Conservation (phyloP, 2,888 invertebrate genomes). For the Aleiodes testaceus region DNA sequence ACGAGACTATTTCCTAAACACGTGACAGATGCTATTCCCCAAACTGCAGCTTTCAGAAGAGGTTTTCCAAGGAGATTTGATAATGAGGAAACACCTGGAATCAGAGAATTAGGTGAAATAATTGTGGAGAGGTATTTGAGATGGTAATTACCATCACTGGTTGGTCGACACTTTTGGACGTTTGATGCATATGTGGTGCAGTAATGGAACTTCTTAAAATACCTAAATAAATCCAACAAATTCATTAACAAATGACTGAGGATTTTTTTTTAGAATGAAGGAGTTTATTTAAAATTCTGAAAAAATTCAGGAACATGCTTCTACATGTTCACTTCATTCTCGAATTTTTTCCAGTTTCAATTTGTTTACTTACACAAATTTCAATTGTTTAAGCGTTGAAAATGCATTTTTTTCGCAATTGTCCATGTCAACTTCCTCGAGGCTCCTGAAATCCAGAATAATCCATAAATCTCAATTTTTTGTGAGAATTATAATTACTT, state of each 20-base stretch:
- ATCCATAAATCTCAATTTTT: too few relatives aligned
- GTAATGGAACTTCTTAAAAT: conserved; percentile 79
- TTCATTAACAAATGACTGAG: too few relatives aligned
- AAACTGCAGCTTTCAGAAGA: conserved; percentile 77
- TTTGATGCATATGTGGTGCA: conserved; percentile 77
- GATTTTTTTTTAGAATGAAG: too few relatives aligned
- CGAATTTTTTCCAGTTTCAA: too few relatives aligned
- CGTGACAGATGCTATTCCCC: conserved; percentile 78
- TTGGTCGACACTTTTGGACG: conserved; percentile 77
- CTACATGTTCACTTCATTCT: too few relatives aligned
- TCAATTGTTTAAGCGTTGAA: conserved; percentile 72
- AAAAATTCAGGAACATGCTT: too few relatives aligned
- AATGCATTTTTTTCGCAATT: conserved; percentile 75
- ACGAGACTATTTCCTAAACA: conserved; percentile 79
- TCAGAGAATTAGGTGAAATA: too few relatives aligned
- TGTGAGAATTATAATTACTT: conserved; percentile 23
- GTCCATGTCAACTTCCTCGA: conserved; percentile 75
- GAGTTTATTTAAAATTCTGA: too few relatives aligned
- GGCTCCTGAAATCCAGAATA: conserved; percentile 68
- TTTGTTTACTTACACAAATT: conserved; percentile 73
- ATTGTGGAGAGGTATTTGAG: conserved; percentile 13
- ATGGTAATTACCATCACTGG: conserved; percentile 79
- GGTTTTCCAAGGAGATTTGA: conserved; percentile 77
- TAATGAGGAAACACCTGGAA: conserved; percentile 76
- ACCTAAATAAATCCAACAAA: conserved; percentile 64